Evolutionary conservation across 1,140 invertebrate species (phyloP).

Genomic region (Neotoxoptera formosana): DNA sequence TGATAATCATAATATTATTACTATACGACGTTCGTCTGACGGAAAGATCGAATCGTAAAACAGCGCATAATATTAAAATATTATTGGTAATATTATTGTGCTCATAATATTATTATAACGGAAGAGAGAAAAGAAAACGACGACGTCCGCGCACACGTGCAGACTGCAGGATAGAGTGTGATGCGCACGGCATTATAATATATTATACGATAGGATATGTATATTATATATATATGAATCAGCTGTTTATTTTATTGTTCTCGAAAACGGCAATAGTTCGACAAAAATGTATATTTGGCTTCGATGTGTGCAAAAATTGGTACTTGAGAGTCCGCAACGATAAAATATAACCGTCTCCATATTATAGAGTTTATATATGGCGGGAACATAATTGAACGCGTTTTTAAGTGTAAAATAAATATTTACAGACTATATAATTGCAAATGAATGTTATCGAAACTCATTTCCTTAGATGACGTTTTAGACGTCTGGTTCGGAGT

Average conservation of each 20-base stretch:
- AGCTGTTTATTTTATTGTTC: neutral
- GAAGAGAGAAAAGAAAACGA: neutral
- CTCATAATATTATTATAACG: neutral
- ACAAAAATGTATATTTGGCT: conserved; percentile 4
- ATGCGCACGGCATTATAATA: neutral
- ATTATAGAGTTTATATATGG: neutral
- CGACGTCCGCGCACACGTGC: neutral
- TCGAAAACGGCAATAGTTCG: neutral
- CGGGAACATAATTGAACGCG: neutral
- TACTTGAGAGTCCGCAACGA: neutral
- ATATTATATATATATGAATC: neutral
- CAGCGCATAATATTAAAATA: neutral
- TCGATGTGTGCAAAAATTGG: conserved; percentile 26
- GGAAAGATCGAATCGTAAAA: neutral
- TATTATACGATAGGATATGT: neutral
- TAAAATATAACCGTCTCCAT: conserved; percentile 33
- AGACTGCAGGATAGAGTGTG: neutral
- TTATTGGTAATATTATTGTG: neutral
- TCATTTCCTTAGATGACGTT: conserved; percentile 21
- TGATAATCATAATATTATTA: neutral
- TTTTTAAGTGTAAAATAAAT: conserved; percentile 27
- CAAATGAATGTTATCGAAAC: neutral
- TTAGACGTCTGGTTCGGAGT: neutral
- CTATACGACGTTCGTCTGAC: neutral
- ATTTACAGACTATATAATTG: conserved; percentile 15